phyloP scores from a whole-genome alignment of 2,113 vertebrate species.

The Psammodynastes pulverulentus region DNA sequence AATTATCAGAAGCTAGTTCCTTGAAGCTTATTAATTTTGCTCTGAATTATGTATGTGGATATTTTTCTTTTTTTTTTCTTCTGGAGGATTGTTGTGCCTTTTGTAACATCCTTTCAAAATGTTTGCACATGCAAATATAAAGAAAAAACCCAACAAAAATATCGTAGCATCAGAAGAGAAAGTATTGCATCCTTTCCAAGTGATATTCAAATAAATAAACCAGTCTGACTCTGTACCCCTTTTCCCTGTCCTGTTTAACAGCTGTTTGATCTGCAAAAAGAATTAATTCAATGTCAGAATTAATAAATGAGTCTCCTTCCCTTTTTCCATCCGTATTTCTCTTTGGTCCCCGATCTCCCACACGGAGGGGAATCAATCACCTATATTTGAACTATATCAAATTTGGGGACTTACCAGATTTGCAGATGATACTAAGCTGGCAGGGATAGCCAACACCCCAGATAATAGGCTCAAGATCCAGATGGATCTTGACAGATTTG shows the following conservation, averaged over 20 bases:
- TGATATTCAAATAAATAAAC: constrained; percentile 26
- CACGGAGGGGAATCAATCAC: background rate
- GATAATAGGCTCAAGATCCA: too few relatives aligned
- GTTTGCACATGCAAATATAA: background rate
- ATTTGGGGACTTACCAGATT: too few relatives aligned
- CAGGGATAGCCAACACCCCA: too few relatives aligned
- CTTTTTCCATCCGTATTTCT: background rate
- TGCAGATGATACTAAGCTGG: too few relatives aligned
- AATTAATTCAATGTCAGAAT: constrained; percentile 35
- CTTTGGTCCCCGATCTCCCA: background rate
- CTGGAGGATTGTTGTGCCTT: constrained; percentile 11
- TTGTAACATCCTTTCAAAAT: constrained; percentile 46
- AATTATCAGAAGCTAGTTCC: constrained; percentile 48
- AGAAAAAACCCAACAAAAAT: fast-evolving
- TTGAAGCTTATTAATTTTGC: constrained; percentile 43
- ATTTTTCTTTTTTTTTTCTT: fast-evolving
- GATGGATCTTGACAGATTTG: too few relatives aligned
- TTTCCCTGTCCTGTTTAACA: background rate
- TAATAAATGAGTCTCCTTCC: constrained; percentile 44
- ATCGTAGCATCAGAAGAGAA: background rate
- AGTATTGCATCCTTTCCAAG: constrained; percentile 42
- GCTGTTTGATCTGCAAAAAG: constrained; percentile 30
- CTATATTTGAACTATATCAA: background rate
- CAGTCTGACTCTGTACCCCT: constrained; percentile 20
- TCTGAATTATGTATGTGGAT: constrained; percentile 60